These are phyloP conservation scores for Aethina tumida DNA, from an alignment of 1,140 invertebrate species.

Conservation along the genomic window DNA sequence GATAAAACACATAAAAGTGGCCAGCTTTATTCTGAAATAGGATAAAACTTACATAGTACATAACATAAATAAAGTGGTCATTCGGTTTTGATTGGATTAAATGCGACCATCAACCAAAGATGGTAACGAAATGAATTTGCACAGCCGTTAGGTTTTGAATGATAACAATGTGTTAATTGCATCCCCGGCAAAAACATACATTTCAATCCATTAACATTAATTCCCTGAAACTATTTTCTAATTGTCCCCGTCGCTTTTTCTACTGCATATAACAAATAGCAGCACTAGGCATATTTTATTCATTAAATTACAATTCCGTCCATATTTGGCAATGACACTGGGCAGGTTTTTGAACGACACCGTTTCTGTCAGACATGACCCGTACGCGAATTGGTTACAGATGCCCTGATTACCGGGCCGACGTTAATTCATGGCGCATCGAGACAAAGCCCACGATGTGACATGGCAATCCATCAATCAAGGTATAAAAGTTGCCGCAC, in stretches of 20 bases:
- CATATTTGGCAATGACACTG: constrained; percentile 13
- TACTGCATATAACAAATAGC: not conserved
- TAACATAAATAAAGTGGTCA: too few species aligned
- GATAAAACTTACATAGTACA: too few species aligned
- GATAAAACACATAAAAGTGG: too few species aligned
- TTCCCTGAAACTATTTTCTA: not conserved
- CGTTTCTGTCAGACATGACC: constrained; percentile 16
- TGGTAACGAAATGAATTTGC: too few species aligned
- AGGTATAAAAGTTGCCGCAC: constrained; percentile 19
- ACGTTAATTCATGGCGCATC: constrained; percentile 19
- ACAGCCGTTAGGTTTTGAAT: too few species aligned
- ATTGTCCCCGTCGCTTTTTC: constrained; percentile 1
- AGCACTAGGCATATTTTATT: constrained; percentile 7
- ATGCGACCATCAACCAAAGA: too few species aligned
- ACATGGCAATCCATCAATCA: constrained; percentile 24
- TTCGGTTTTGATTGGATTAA: too few species aligned
- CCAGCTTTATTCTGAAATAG: too few species aligned
- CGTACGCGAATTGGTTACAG: constrained; percentile 18
- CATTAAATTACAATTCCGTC: constrained; percentile 11
- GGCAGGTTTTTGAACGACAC: constrained; percentile 19
- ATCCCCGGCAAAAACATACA: constrained; percentile 7
- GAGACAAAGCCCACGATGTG: constrained; percentile 12
- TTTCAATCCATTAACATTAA: constrained; percentile 8
- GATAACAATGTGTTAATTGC: constrained; percentile 5
- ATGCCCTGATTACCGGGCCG: constrained; percentile 13